Percentiles rank a stretch among this genome's conserved stretches.
phyloP scores from a whole-genome alignment of 2,113 vertebrate species.

The Paraplagusia blochii region DNA sequence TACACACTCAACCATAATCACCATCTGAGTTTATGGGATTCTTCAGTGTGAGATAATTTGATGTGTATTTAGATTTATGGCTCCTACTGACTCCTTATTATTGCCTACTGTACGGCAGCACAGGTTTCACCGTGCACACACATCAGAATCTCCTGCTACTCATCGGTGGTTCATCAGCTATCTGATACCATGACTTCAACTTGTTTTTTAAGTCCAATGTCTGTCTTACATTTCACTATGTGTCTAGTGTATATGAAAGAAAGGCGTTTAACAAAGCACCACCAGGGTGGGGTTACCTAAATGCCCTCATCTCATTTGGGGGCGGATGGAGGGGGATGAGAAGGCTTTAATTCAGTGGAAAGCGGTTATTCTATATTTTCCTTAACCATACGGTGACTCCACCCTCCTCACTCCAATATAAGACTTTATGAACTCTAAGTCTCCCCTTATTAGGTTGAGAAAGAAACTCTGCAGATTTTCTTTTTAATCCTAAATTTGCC shows the following conservation, averaged over 20 bases:
- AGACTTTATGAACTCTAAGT: slow-evolving; percentile 55
- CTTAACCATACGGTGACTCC: slow-evolving; percentile 67
- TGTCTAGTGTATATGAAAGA: slow-evolving; percentile 59
- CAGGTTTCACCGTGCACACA: slow-evolving; percentile 13
- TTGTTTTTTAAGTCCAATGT: slow-evolving; percentile 1
- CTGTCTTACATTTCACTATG: slow-evolving; percentile 48
- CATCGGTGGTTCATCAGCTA: slow-evolving; percentile 32
- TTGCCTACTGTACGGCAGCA: slow-evolving; percentile 16
- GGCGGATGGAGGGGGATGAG: slow-evolving; percentile 31
- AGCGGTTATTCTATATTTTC: slow-evolving; percentile 75
- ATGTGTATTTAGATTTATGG: slow-evolving; percentile 55
- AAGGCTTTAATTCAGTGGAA: slow-evolving; percentile 67
- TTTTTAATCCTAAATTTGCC: slow-evolving; percentile 14
- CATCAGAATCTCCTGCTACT: slow-evolving; percentile 37
- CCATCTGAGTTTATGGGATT: slow-evolving; percentile 58
- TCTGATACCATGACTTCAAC: slow-evolving; percentile 10
- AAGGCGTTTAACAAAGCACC: slow-evolving; percentile 50
- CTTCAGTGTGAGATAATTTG: slow-evolving; percentile 39
- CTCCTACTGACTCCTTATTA: slow-evolving; percentile 47
- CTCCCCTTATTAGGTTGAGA: slow-evolving; percentile 42
- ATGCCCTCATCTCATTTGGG: slow-evolving; percentile 53
- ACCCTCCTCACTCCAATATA: slow-evolving; percentile 63
- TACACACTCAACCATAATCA: slow-evolving; percentile 25
- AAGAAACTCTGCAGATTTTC: slow-evolving; percentile 25
- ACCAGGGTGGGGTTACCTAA: slow-evolving; percentile 66